Conservation (phyloP, 2,888 invertebrate species). For the Branchellion lobata region DNA sequence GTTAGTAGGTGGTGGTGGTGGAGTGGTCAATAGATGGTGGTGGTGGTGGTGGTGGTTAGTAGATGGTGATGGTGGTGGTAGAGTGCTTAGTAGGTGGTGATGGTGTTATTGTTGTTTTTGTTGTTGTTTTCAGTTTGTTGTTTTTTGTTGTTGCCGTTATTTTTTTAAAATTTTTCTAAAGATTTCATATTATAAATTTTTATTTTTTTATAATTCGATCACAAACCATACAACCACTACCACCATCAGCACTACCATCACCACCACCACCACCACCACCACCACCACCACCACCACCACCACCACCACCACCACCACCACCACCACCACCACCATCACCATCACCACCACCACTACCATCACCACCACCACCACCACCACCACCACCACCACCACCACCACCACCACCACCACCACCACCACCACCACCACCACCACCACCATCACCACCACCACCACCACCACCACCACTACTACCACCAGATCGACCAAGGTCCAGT, state of each 20-base stretch:
- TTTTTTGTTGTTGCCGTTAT: no score
- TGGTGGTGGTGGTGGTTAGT: no score
- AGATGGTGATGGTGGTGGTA: no score
- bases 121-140: no score
- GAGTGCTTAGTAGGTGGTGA: no score
- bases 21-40: no score
- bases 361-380: not conserved
- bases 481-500: constrained; percentile 81
- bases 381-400: constrained; percentile 65
- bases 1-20: no score
- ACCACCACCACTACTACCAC: not conserved
- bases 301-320: not conserved
- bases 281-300: not conserved
- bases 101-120: no score
- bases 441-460: not conserved
- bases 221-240: no score
- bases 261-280: not conserved
- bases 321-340: not conserved
- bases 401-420: not conserved
- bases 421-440: not conserved
- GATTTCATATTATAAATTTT: no score
- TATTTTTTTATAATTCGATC: no score
- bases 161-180: no score
- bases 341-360: not conserved
- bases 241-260: not conserved